Percentiles rank a stretch among this genome's conserved stretches.
phyloP scores from a whole-genome alignment of 2,888 invertebrate species.

The Mellilla xanthometata region DNA sequence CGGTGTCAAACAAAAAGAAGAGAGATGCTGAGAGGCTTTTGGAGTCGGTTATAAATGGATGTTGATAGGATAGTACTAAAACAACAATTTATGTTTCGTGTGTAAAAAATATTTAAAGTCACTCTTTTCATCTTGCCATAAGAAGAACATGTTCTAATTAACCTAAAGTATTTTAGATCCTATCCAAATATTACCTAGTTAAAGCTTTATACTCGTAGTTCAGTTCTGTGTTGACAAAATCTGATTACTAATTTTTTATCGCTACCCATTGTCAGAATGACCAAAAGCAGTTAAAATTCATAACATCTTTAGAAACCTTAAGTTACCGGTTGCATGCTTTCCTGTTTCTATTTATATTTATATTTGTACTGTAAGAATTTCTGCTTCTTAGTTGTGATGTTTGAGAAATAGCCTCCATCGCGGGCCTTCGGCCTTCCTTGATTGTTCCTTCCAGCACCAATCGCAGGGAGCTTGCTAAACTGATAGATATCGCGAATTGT shows the following conservation, averaged over 20 bases:
- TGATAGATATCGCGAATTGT: constrained; percentile 34
- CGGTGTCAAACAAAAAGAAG: constrained; percentile 15
- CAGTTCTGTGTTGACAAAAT: no score
- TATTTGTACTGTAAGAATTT: constrained; percentile 10
- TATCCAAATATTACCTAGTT: no score
- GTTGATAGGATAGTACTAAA: constrained; percentile 11
- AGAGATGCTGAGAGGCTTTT: constrained; percentile 5
- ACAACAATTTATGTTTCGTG: neutral
- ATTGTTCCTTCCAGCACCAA: constrained; percentile 56
- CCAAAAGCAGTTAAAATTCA: no score
- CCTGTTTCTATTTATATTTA: neutral
- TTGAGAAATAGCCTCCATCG: constrained; percentile 59
- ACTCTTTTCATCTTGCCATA: no score
- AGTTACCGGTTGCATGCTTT: no score
- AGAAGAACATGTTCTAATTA: no score
- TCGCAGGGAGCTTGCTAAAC: constrained; percentile 31
- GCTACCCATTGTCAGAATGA: no score
- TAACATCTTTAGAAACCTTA: no score
- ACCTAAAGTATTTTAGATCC: no score
- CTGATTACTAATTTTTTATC: no score
- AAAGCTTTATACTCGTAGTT: no score
- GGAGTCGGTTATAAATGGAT: constrained; percentile 6
- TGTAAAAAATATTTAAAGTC: no score
- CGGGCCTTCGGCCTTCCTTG: constrained; percentile 44
- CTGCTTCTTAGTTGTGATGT: constrained; percentile 39